Conservation (phyloP, 2,888 invertebrate genomes). For the Rhingia campestris region DNA sequence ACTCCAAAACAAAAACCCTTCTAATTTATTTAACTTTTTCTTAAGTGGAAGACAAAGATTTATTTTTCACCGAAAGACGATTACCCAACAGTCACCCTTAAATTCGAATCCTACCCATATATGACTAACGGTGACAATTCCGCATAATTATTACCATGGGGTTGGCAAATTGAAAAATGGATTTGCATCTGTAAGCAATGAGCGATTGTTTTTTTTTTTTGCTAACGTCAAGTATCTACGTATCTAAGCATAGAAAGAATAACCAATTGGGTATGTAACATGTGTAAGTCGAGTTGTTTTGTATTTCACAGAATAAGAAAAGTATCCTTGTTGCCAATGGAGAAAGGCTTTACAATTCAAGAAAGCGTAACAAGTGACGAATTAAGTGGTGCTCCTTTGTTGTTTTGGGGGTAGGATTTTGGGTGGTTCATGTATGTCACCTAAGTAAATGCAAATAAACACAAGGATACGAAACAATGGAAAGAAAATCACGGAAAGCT, state of each 20-base stretch:
- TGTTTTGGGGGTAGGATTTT: background rate
- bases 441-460: slow-evolving; percentile 53
- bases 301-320: slow-evolving; percentile 45
- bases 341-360: slow-evolving; percentile 41
- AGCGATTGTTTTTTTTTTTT: slow-evolving; percentile 32
- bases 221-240: background rate
- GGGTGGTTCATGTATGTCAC: slow-evolving; percentile 4
- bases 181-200: slow-evolving; percentile 62
- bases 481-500: slow-evolving; percentile 16
- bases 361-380: slow-evolving; percentile 69
- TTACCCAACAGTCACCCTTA: slow-evolving; percentile 8
- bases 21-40: slow-evolving; percentile 73
- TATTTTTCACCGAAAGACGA: slow-evolving; percentile 58
- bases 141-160: slow-evolving; percentile 73
- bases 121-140: slow-evolving; percentile 68
- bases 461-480: slow-evolving; percentile 35
- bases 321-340: slow-evolving; percentile 40
- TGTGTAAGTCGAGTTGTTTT: slow-evolving; percentile 37
- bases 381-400: slow-evolving; percentile 38
- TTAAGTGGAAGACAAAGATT: slow-evolving; percentile 73
- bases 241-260: background rate
- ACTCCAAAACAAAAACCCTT: slow-evolving; percentile 19
- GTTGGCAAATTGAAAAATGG: slow-evolving; percentile 72
- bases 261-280: background rate
- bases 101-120: background rate